Conservation (phyloP, 1,140 invertebrate species). For the Orussus abietinus region DNA sequence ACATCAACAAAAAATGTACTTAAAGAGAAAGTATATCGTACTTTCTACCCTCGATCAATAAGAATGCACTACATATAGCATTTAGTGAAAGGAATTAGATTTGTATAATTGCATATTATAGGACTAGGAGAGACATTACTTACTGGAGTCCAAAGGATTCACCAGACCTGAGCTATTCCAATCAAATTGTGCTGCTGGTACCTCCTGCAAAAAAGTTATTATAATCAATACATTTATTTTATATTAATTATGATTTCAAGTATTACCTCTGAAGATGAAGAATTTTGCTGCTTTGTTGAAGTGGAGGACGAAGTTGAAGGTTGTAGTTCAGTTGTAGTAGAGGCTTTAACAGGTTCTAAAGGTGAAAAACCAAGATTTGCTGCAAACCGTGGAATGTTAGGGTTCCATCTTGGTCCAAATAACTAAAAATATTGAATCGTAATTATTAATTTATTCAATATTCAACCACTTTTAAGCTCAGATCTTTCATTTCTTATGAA, state of each 20-base stretch:
- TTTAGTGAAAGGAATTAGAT: conserved; percentile 10
- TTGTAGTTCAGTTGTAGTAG: conserved; percentile 31
- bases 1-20: conserved; percentile 28
- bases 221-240: too few relatives aligned
- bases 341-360: conserved; percentile 71
- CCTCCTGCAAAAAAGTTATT: conserved; percentile 41
- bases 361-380: conserved; percentile 71
- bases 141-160: conserved; percentile 64
- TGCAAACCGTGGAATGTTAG: conserved; percentile 73
- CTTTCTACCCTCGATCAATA: too few relatives aligned
- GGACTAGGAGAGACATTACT: too few relatives aligned
- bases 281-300: conserved; percentile 36
- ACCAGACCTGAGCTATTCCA: conserved; percentile 63
- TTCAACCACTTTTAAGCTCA: conserved; percentile 1
- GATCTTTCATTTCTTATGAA: too few relatives aligned
- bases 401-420: conserved; percentile 74
- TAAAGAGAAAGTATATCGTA: conserved; percentile 20
- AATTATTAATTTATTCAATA: conserved; percentile 9
- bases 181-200: conserved; percentile 64
- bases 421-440: conserved; percentile 54
- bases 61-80: conserved; percentile 17
- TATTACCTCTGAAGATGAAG: conserved; percentile 34
- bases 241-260: conserved; percentile 3
- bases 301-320: conserved; percentile 25
- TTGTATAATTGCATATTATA: too few relatives aligned